Base-by-base conservation (phyloP, 2,888 invertebrate species). In the Drosophila leonis region DNA sequence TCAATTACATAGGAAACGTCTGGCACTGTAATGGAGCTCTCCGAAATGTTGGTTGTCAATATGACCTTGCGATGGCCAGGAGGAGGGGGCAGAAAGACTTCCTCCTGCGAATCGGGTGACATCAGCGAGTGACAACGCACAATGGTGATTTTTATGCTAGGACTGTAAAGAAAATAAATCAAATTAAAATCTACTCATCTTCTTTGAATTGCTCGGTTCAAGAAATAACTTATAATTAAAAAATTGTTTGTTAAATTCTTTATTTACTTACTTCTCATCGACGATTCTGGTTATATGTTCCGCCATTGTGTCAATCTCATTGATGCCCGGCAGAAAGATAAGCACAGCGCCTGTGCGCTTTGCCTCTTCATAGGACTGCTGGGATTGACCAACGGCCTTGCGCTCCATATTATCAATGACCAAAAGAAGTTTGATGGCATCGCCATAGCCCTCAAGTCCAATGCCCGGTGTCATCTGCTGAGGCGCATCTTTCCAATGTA, bases 1-100 rank as follows among this genome's bases (percentile, higher is more conserved):
- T 99, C 99, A 86, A 99, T 96, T 54, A 99, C 98, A 93, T 97
- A 98, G 93, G 95, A 96, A 20, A 98, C 95, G 92, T 98, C 97
- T 0, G 97, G 96, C 9, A 98, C 97, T 0, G 98, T 98, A 80
- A 98, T 96, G 55, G 98, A 98, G 92, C 97, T 98, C 93, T 98
- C 98, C 0, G 98, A 98, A 78, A 98, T 97, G 92, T 98, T 98
- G 9, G 98, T 98, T 0, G 98, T 95, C 42, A 98, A 93, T 86
- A 98, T 98, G 54, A 98, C 95, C 93, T 98, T 98, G 69, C 98
- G 94, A 75, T 79, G 83, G 12, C 91, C 91, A 1, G 60, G 29
- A 0, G 91, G 90, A 8, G 92, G 86, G 4, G 81, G 75, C 13
- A 78, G 92, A 90, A 95, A 95, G 62, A 95, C 94, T 49, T 94